Conservation (phyloP, 1,140 invertebrate genomes). For the Drosophila kanapiae region DNA sequence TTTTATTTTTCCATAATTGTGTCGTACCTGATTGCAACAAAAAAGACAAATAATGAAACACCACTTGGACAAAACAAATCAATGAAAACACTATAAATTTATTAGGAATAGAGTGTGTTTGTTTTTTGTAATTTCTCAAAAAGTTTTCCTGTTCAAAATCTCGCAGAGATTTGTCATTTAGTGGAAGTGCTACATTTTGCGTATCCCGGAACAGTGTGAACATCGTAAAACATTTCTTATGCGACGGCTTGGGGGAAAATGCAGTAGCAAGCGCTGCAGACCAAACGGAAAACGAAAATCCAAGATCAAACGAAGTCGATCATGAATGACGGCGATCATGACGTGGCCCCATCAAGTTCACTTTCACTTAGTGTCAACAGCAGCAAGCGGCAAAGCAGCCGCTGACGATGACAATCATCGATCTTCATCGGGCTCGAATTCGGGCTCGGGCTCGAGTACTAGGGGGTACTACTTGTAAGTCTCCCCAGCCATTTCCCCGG, state of each 20-base stretch:
- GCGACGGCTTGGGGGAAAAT: slow-evolving; percentile 27
- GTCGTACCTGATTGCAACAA: no score
- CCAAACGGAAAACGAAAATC: slow-evolving; percentile 33
- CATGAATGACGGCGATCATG: slow-evolving; percentile 41
- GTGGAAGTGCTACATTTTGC: slow-evolving; percentile 22
- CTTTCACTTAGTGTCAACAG: slow-evolving; percentile 83
- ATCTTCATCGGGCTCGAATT: slow-evolving; percentile 67
- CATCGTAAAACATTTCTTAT: slow-evolving; percentile 57
- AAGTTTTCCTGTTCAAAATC: no score
- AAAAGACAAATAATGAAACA: no score
- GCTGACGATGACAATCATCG: slow-evolving; percentile 81
- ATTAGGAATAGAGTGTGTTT: no score
- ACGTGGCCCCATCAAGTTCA: slow-evolving; percentile 79
- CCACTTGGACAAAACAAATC: no score
- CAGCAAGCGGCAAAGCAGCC: slow-evolving; percentile 38
- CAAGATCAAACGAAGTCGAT: slow-evolving; percentile 52
- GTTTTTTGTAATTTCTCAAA: no score
- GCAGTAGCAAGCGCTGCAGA: slow-evolving; percentile 5
- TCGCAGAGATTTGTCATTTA: no score
- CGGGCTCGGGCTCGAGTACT: slow-evolving; percentile 16
- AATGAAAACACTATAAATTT: no score
- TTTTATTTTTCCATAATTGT: no score
- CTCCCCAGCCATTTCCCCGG: slow-evolving; percentile 10
- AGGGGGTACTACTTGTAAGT: slow-evolving; percentile 17
- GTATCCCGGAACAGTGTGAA: slow-evolving; percentile 50